These are phyloP conservation scores for Speoplatyrhinus poulsoni DNA, from an alignment of 2,113 vertebrate species.

Conservation along the genomic window DNA sequence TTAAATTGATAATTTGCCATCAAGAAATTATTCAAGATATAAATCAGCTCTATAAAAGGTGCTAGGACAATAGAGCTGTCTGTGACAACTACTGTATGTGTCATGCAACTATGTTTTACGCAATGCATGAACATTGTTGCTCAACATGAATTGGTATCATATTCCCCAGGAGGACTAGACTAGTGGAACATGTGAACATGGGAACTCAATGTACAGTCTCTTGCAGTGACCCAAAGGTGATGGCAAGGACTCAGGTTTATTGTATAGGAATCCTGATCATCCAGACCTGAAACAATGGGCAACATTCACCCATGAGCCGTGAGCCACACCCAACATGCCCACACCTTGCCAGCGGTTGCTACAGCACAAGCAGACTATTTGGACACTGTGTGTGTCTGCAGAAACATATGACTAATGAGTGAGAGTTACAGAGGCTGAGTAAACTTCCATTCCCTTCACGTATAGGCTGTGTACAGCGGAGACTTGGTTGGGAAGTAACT, in stretches of 20 bases:
- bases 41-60: too few relatives aligned
- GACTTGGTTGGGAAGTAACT: background rate
- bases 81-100: too few relatives aligned
- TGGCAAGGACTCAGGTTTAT: slow-evolving; percentile 6
- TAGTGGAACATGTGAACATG: slow-evolving; percentile 21
- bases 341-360: slow-evolving; percentile 35
- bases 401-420: slow-evolving; percentile 15
- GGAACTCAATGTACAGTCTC: slow-evolving; percentile 18
- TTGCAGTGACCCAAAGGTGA: slow-evolving; percentile 11
- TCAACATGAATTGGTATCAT: background rate
- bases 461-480: slow-evolving; percentile 21
- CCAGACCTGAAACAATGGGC: slow-evolving; percentile 41
- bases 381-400: slow-evolving; percentile 24
- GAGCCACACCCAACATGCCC: slow-evolving; percentile 16
- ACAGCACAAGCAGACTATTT: slow-evolving; percentile 42
- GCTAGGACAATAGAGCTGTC: too few relatives aligned
- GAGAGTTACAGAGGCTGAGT: background rate
- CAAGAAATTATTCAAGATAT: too few relatives aligned
- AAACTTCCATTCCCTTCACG: background rate
- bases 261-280: slow-evolving; percentile 36
- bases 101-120: too few relatives aligned
- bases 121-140: background rate
- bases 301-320: slow-evolving; percentile 12
- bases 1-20: too few relatives aligned
- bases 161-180: background rate